Percentiles rank a stretch among this genome's conserved stretches.
Conservation (phyloP, 2,888 invertebrate species). For the Macrophya alboannulata region DNA sequence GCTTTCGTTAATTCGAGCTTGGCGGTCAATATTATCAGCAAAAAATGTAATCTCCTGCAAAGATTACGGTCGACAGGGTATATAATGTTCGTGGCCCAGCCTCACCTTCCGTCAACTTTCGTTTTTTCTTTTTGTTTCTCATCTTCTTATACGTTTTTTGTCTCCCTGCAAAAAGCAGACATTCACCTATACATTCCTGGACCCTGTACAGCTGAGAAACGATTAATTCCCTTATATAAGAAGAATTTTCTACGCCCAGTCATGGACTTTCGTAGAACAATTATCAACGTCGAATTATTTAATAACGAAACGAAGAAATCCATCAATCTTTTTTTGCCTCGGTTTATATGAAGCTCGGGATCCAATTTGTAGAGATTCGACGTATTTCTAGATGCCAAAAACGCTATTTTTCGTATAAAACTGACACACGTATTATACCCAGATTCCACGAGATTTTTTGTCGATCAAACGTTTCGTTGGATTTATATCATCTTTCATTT, state of each 20-base stretch:
- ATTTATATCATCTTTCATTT: no score
- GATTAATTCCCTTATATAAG: not conserved
- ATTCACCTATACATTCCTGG: not conserved
- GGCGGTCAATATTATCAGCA: not conserved
- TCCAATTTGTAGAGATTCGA: not conserved
- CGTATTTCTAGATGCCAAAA: not conserved
- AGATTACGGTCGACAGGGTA: not conserved
- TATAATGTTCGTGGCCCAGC: not conserved
- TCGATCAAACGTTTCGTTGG: no score
- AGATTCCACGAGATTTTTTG: no score
- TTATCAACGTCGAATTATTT: not conserved
- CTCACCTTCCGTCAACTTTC: not conserved
- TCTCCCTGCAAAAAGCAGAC: not conserved
- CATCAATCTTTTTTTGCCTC: not conserved
- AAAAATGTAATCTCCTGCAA: conserved; percentile 25
- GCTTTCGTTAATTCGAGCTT: conserved; percentile 34
- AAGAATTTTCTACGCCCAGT: not conserved
- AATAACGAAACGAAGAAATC: not conserved
- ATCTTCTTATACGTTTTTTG: not conserved
- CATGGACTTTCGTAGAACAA: not conserved
- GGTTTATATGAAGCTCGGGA: not conserved
- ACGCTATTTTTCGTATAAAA: not conserved
- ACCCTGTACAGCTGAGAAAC: not conserved
- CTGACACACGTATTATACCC: not conserved
- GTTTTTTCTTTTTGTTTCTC: not conserved